Evolutionary conservation across 2,888 invertebrate genomes (phyloP), one percentile per base, ranked within the genome.

Genomic region (Synergus laeviventris): DNA sequence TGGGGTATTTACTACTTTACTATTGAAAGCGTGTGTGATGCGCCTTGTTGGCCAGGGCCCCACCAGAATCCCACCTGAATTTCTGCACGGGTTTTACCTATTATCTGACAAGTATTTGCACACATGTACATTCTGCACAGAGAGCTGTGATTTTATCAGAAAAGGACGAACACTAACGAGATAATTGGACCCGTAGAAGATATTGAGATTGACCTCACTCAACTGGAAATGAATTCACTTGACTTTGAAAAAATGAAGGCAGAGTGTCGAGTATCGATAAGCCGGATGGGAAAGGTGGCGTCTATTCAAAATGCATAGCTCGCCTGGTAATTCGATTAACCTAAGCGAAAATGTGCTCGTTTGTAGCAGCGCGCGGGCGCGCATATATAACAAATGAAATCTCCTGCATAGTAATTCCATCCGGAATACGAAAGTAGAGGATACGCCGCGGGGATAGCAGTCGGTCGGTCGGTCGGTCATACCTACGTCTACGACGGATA

Each of bases 321-420:
- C 84, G 84, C 84, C 83, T 83, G 81, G 85, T 90, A 88, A 90
- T 89, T 90, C 87, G 89, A 90, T 90, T 89, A 90, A 85, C 88
- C 87, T 87, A 86, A 89, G 88, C 88, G 89, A 89, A 89, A 89
- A 89, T 88, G 86, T 87, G 88, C 89, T 89, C 89, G 88, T 90
- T 90, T 90, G 89, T 88, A 89, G 88, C 85, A 84, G 78, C 82
- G 85, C 83, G 80, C 83, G 83, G 82, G 83, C 84, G 81, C 84
- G 85, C 84, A 84, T 84, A 83, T 84, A 90, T 88, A 89, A 89
- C 89, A 89, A 90, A 90, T 89, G 89, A 90, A 90, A 90, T 90
- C 89, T 89, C 89, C 87, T 88, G 89, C 89, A 89, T 89, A 89
- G 89, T 90, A 89, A 89, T 90, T 89, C 88, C 89, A 89, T 90